Percentiles rank a stretch among this genome's conserved stretches.
Evolutionary conservation across 1,140 invertebrate species (phyloP).

Genomic region (Caenorhabditis brenneri): DNA sequence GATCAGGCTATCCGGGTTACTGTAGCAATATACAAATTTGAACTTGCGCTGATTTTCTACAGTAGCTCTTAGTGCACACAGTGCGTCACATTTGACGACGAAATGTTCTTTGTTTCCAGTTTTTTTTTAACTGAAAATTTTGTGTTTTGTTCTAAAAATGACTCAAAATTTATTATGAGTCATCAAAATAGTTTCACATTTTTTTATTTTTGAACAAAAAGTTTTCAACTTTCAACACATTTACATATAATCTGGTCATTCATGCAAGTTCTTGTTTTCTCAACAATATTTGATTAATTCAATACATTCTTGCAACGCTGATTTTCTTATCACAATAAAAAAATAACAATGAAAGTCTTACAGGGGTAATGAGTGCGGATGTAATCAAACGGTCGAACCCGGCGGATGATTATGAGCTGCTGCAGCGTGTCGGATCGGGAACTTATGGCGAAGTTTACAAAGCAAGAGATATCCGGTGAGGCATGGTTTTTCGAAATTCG

Average conservation of each 20-base stretch:
- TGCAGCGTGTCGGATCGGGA: constrained; percentile 93
- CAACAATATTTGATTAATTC: neutral
- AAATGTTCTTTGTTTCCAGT: no score
- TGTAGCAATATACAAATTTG: neutral
- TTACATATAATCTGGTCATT: neutral
- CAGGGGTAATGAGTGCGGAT: constrained; percentile 42
- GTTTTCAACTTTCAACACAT: no score
- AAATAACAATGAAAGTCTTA: neutral
- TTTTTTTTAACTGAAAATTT: neutral
- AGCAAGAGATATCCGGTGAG: constrained; percentile 75
- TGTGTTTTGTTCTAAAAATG: neutral
- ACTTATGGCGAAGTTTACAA: constrained; percentile 99
- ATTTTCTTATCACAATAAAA: neutral
- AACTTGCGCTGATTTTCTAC: neutral
- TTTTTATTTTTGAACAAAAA: no score
- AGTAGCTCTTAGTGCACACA: neutral
- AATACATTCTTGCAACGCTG: neutral
- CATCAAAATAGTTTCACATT: no score
- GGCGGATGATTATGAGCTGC: constrained; percentile 54
- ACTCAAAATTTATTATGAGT: no score
- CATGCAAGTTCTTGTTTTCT: neutral
- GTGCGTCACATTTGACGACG: neutral
- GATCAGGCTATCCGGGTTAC: neutral
- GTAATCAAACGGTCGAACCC: constrained; percentile 53
- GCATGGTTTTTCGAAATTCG: neutral